Evolutionary conservation across 1,140 invertebrate genomes (phyloP), one percentile per base, ranked within the genome.

Genomic region (Globodera rostochiensis): DNA sequence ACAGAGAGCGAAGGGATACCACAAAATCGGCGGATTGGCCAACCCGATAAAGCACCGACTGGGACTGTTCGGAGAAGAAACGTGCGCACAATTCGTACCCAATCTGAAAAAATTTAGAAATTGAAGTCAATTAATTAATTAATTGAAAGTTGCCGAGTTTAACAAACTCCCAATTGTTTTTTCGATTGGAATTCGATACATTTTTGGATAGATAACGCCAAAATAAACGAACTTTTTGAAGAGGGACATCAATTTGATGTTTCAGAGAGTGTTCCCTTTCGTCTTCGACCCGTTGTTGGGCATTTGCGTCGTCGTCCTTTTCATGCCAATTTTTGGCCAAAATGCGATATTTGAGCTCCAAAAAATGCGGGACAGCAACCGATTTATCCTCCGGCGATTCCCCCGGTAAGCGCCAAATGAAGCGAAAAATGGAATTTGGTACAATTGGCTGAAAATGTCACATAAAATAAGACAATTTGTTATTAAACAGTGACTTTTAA

Each of bases 31-130:
- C 88, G 25, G 83, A 76, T 15, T 84, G 64, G 70, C 84, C 86
- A 6, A 84, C 80, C 36, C 86, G 84, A 75, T 86, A 87, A 36
- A 89, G 69, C 36, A 88, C 80, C 45, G 87, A 84, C 73, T 89
- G 86, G 13, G 87, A 87, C 49, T 85, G 80, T 77, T 89, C 86
- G 11, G 87, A 85, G 21, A 88, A 79, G 21, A 89, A 84, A 60
- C 86, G 88, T 11, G 88, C 81, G 74, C 87, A 88, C 21, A 89
- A 73, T 73, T 89, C 88, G 73, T 87, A 89, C 21, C 83, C 83
- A 5, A 85, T 84, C 77, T 87, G 15, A 73, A 64, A 19, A 19
- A 36, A 36, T 53, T 15, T 6, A 1, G 64, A 21, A n/a, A 82
- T 6, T 84, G 6, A 36, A 49, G 13, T 70, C 66, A 19, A 45